A percentile compares a stretch with the other conserved stretches of the same genome.
These are phyloP conservation scores for Yoshiicerus persimilis DNA, from an alignment of 1,140 invertebrate species.

Conservation along the genomic window DNA sequence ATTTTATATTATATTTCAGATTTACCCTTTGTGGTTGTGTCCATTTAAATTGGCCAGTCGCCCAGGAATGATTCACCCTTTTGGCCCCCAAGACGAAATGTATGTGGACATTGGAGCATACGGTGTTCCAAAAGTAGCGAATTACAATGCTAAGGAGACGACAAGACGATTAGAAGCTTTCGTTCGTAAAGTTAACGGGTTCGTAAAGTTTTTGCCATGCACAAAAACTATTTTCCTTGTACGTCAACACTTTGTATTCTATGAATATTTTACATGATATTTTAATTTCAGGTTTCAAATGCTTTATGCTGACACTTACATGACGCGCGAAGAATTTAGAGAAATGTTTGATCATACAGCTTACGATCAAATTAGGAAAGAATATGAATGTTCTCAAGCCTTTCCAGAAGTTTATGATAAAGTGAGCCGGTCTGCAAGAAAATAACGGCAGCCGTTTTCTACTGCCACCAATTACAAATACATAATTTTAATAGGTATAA, in stretches of 20 bases:
- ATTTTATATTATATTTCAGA: constrained; percentile 54
- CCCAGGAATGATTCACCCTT: constrained; percentile 71
- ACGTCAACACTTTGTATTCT: no score
- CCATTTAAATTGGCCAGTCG: constrained; percentile 70
- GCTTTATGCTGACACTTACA: constrained; percentile 81
- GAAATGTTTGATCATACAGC: constrained; percentile 78
- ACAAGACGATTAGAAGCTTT: constrained; percentile 71
- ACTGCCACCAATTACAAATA: not conserved
- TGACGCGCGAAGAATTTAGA: constrained; percentile 74
- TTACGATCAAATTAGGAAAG: constrained; percentile 70
- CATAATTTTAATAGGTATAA: not conserved
- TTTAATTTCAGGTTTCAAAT: constrained; percentile 70
- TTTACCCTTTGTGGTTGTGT: constrained; percentile 84
- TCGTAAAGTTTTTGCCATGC: constrained; percentile 43
- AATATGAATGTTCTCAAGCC: constrained; percentile 66
- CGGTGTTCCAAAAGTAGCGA: constrained; percentile 66
- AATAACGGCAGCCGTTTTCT: not conserved
- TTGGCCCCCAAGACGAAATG: constrained; percentile 59
- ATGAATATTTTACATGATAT: no score
- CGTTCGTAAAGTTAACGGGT: constrained; percentile 69
- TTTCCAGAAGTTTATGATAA: constrained; percentile 84
- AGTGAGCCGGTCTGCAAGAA: constrained; percentile 67
- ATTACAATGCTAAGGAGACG: constrained; percentile 66
- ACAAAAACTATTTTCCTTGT: not conserved
- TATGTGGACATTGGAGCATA: constrained; percentile 80